Evolutionary conservation across 2,888 invertebrate species (phyloP).

Genomic region (Lingula anatina): DNA sequence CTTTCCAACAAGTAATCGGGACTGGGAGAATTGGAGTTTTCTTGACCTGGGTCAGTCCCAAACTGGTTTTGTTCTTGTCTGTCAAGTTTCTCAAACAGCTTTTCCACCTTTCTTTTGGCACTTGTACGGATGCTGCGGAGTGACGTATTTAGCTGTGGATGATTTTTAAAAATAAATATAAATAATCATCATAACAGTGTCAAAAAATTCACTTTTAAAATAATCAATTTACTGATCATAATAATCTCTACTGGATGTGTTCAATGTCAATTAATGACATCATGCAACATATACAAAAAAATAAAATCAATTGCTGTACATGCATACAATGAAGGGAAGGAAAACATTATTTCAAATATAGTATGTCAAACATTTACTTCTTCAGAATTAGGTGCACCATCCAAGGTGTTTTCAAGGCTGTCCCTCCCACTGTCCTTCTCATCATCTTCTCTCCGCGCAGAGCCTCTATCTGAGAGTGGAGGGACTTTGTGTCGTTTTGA

Average conservation of each 20-base stretch:
- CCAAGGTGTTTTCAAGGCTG: constrained; percentile 25
- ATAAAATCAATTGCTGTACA: too few relatives aligned
- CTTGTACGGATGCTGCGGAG: constrained; percentile 50
- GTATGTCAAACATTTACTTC: too few relatives aligned
- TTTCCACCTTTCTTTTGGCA: constrained; percentile 70
- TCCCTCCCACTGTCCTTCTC: constrained; percentile 35
- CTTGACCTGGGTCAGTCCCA: constrained; percentile 17
- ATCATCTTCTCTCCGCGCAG: constrained; percentile 23
- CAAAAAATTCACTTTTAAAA: too few relatives aligned
- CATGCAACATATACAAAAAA: too few relatives aligned
- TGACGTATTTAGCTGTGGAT: constrained; percentile 39
- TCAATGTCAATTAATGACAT: too few relatives aligned
- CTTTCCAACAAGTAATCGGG: constrained; percentile 28
- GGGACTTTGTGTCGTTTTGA: constrained; percentile 38
- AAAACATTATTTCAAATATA: too few relatives aligned
- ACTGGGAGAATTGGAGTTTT: constrained; percentile 20
- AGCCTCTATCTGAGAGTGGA: constrained; percentile 18
- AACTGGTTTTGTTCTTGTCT: constrained; percentile 58
- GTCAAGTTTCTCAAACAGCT: constrained; percentile 72
- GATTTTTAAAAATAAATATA: too few relatives aligned
- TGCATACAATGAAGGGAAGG: too few relatives aligned
- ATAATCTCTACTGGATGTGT: too few relatives aligned
- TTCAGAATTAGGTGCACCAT: too few relatives aligned
- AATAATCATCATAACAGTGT: too few relatives aligned
- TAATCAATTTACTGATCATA: too few relatives aligned